Conservation (phyloP, 2,888 invertebrate genomes). For the Nemoura dubitans region DNA sequence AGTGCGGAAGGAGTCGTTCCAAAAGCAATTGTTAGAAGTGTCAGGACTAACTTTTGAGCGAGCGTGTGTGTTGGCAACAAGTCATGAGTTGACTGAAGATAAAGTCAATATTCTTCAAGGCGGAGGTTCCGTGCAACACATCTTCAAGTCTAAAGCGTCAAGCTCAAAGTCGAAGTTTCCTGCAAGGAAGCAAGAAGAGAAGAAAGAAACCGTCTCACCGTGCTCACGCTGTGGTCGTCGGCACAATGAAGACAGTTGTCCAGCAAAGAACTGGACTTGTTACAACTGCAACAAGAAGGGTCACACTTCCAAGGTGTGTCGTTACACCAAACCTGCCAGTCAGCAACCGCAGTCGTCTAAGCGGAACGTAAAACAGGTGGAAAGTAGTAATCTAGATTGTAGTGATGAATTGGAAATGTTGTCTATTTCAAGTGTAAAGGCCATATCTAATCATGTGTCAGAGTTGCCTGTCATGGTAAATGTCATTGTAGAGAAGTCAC, state of each 20-base stretch:
- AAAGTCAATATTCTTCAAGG: slow-evolving; percentile 15
- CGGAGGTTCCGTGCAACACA: too few relatives aligned
- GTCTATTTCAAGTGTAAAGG: too few relatives aligned
- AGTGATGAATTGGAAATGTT: too few relatives aligned
- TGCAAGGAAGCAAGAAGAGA: not conserved
- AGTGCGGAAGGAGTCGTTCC: slow-evolving; percentile 49
- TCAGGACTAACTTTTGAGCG: too few relatives aligned
- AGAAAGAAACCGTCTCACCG: not conserved
- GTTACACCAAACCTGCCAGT: not conserved
- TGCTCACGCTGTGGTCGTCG: not conserved
- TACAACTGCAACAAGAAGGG: not conserved
- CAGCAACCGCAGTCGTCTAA: too few relatives aligned
- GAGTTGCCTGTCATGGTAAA: not conserved
- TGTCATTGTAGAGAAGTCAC: not conserved
- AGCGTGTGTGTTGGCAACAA: slow-evolving; percentile 48
- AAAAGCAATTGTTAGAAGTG: slow-evolving; percentile 51
- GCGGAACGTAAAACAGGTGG: too few relatives aligned
- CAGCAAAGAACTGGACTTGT: not conserved
- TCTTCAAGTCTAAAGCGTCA: too few relatives aligned
- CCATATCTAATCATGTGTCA: too few relatives aligned
- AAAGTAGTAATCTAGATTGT: too few relatives aligned
- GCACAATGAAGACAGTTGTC: not conserved
- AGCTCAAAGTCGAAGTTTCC: not conserved
- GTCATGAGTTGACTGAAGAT: slow-evolving; percentile 46
- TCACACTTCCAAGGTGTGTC: slow-evolving; percentile 1